A percentile compares a stretch with the other conserved stretches of the same genome.
Evolutionary conservation across 30 jellyfish, hydroid and myxozoan genomes (phyloP).

Genomic region (Mastigias papua): DNA sequence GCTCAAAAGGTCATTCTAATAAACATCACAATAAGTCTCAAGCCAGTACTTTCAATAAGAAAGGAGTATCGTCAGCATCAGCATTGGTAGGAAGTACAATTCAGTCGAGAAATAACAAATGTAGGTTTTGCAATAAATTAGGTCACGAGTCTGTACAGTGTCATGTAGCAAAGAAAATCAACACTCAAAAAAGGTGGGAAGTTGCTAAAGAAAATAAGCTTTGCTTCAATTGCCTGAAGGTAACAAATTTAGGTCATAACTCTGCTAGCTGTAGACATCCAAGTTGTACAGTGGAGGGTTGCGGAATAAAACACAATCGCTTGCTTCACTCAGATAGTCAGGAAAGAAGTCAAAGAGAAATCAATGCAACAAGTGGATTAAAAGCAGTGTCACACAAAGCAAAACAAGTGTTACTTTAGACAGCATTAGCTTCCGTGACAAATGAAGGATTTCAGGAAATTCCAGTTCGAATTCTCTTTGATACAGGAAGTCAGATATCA

Average conservation of each 20-base stretch:
- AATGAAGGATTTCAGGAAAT: neutral
- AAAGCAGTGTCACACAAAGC: neutral
- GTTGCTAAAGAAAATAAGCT: neutral
- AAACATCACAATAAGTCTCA: neutral
- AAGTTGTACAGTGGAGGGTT: neutral
- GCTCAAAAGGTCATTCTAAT: too few relatives aligned
- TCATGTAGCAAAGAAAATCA: too few relatives aligned
- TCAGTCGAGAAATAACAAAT: neutral
- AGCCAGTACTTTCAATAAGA: neutral
- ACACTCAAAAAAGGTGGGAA: neutral
- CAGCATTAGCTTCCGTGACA: slow-evolving; percentile 1
- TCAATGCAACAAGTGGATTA: neutral
- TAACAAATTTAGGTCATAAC: neutral
- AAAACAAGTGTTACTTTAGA: neutral
- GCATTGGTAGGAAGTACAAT: slow-evolving; percentile 7
- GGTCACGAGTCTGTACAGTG: neutral
- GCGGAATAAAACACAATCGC: neutral
- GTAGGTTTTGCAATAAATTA: neutral
- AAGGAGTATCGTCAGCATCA: slow-evolving; percentile 12
- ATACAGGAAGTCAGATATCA: slow-evolving; percentile 1
- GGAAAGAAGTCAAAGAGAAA: neutral
- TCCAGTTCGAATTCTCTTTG: slow-evolving; percentile 7
- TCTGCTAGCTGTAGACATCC: neutral
- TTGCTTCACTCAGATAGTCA: neutral
- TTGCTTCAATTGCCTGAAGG: neutral